A percentile compares a stretch with the other conserved stretches of the same genome.
Conservation (phyloP, 2,113 vertebrate species). For the Dicaeum eximium region DNA sequence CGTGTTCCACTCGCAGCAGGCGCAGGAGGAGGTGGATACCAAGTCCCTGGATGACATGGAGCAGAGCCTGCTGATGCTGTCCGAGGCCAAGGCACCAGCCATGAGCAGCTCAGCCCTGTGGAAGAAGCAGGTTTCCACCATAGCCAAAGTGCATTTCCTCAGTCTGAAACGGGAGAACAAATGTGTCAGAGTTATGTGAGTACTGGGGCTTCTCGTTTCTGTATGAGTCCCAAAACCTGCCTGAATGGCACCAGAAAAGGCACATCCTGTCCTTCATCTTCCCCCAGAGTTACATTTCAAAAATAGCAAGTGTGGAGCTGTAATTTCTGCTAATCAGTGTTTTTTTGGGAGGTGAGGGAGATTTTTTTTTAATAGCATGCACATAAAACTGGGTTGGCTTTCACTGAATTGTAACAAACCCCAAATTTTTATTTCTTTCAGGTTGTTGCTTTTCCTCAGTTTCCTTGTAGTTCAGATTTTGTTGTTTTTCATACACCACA, state of each 20-base stretch:
- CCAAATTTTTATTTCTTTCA: slow-evolving; percentile 58
- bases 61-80: slow-evolving; percentile 85
- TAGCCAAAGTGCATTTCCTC: slow-evolving; percentile 89
- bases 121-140: slow-evolving; percentile 86
- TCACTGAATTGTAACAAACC: background rate
- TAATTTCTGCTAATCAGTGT: background rate
- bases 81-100: slow-evolving; percentile 70
- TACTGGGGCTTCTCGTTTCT: background rate
- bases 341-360: background rate
- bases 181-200: slow-evolving; percentile 78
- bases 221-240: background rate
- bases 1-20: slow-evolving; percentile 84
- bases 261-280: background rate
- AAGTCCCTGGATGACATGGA: slow-evolving; percentile 83
- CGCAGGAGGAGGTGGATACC: slow-evolving; percentile 78
- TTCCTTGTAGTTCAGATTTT: slow-evolving; percentile 85
- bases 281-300: background rate
- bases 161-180: slow-evolving; percentile 87
- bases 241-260: background rate
- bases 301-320: background rate
- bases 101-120: slow-evolving; percentile 80
- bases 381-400: background rate
- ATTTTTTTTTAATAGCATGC: background rate
- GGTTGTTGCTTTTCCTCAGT: slow-evolving; percentile 85
- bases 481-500: slow-evolving; percentile 84